Percentiles rank a stretch among this genome's conserved stretches.
phyloP scores from a whole-genome alignment of 2,888 invertebrate genomes.

The Drosophila putrida region DNA sequence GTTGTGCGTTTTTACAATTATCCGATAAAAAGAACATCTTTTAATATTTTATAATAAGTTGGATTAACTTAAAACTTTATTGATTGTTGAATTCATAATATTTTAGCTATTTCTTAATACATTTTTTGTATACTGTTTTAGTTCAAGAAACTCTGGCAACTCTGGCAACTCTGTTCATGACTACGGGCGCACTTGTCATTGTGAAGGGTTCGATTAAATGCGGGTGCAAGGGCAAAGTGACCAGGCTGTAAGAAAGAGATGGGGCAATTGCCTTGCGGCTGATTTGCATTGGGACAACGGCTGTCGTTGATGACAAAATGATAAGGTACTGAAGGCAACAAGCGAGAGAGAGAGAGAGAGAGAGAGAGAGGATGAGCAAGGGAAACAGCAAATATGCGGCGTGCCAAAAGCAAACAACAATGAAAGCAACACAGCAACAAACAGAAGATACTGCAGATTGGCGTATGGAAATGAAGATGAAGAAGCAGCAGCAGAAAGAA shows the following conservation, averaged over 20 bases:
- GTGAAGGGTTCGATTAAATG: conserved; percentile 58
- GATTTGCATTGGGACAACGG: conserved; percentile 56
- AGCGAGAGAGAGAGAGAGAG: not conserved
- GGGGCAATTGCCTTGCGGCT: conserved; percentile 49
- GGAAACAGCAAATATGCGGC: conserved; percentile 13
- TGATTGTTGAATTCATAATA: no score
- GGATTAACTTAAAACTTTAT: no score
- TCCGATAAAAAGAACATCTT: no score
- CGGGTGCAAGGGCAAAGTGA: conserved; percentile 19
- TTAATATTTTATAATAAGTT: no score
- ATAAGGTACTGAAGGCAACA: conserved; percentile 41
- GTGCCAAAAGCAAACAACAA: conserved; percentile 48
- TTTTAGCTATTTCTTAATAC: no score
- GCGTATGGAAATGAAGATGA: not conserved
- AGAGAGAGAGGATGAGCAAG: not conserved
- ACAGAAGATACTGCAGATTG: conserved; percentile 10
- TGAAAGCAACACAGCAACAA: conserved; percentile 38
- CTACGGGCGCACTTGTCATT: conserved; percentile 64
- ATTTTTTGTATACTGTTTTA: no score
- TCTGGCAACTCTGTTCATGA: conserved; percentile 4
- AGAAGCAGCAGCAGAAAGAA: conserved; percentile 3
- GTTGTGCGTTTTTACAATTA: no score
- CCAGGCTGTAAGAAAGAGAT: conserved; percentile 2
- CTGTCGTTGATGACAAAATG: conserved; percentile 62
- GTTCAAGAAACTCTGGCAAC: no score